Percentiles rank a stretch among this genome's conserved stretches.
phyloP scores from a whole-genome alignment of 2,797 vertebrate genomes.

The Semaprochilodus insignis region DNA sequence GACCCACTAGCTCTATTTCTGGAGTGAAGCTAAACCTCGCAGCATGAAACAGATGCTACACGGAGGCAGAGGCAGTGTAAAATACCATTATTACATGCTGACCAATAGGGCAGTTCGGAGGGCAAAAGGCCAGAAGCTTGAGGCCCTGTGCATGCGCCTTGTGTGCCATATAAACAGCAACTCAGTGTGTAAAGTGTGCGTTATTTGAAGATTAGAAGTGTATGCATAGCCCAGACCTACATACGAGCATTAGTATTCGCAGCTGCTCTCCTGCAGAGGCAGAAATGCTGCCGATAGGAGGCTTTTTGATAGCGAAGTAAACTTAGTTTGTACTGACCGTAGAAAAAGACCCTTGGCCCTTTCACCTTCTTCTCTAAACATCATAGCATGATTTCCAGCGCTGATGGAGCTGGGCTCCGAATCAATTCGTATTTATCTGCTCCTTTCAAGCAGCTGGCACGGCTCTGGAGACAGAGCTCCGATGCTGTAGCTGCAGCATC shows the following conservation, averaged over 20 bases:
- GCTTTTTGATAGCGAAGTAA: neutral
- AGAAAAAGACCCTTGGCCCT: constrained; percentile 52
- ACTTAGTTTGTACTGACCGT: neutral
- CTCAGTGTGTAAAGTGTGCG: no score
- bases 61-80: neutral
- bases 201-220: no score
- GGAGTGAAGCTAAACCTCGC: neutral
- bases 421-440: constrained; percentile 76
- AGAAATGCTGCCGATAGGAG: neutral
- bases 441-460: constrained; percentile 64
- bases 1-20: neutral
- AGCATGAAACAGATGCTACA: neutral
- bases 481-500: constrained; percentile 61
- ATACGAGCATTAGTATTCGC: neutral
- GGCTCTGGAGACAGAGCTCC: constrained; percentile 59
- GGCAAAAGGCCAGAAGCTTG: no score
- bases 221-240: neutral
- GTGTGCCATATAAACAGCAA: no score
- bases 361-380: constrained; percentile 66
- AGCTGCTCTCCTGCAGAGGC: neutral
- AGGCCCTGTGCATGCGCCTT: no score
- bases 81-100: neutral
- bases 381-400: constrained; percentile 54
- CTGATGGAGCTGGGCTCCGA: constrained; percentile 66
- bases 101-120: neutral